A percentile compares a stretch with the other conserved stretches of the same genome.
These are phyloP conservation scores for Ia io DNA, from an alignment of 2,113 vertebrate species.

Conservation along the genomic window DNA sequence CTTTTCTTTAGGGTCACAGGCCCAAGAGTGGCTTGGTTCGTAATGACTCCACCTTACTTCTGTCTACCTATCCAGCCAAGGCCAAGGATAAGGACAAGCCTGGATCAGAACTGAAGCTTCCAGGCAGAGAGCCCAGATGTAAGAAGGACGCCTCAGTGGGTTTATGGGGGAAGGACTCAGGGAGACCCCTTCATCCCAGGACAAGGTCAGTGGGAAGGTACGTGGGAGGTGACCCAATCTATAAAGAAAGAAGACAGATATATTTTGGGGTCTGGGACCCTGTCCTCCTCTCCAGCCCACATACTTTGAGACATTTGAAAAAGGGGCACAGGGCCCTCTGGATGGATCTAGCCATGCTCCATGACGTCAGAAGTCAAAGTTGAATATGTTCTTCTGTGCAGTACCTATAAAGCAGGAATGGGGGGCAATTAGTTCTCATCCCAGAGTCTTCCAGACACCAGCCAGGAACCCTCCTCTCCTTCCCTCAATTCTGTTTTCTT, in stretches of 20 bases:
- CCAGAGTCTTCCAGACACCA: background rate
- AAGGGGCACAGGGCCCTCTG: background rate
- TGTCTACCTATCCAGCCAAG: background rate
- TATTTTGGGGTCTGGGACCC: background rate
- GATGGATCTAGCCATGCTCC: background rate
- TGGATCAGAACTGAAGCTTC: background rate
- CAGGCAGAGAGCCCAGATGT: background rate
- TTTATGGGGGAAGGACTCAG: background rate
- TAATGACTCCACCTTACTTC: rapidly evolving
- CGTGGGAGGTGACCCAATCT: rapidly evolving
- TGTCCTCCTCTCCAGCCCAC: background rate
- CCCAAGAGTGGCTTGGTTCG: background rate
- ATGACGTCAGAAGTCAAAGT: background rate
- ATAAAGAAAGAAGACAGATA: background rate
- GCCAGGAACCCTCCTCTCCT: background rate
- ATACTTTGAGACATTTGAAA: background rate
- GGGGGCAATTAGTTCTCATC: background rate
- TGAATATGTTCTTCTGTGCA: rapidly evolving
- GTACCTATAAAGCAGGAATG: background rate
- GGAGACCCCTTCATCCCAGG: background rate
- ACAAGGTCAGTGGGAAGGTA: background rate
- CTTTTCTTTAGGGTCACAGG: background rate
- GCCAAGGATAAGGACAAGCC: background rate
- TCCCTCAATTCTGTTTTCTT: background rate
- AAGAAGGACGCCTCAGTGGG: background rate